Percentiles rank a stretch among this genome's conserved stretches.
Evolutionary conservation across 2,797 vertebrate species (phyloP).

Genomic region (Squalus acanthias): DNA sequence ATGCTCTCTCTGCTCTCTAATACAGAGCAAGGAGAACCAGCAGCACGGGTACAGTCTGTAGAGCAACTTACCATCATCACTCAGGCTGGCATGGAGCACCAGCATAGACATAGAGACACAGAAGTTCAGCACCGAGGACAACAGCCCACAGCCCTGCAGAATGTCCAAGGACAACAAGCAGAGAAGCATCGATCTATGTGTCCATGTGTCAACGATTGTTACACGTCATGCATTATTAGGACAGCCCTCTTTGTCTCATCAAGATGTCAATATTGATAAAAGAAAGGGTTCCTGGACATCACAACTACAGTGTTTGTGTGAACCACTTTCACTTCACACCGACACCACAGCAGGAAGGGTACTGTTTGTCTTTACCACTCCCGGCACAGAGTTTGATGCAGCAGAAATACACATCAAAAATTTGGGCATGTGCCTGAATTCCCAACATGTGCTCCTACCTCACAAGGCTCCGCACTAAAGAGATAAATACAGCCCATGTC

Average conservation of each 20-base stretch:
- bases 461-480: not conserved
- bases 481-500: not conserved
- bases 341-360: not conserved
- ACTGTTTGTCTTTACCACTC: not conserved
- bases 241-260: too few species aligned
- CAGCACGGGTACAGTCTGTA: not conserved
- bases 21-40: not conserved
- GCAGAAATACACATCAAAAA: not conserved
- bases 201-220: too few species aligned
- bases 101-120: not conserved
- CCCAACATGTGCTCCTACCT: not conserved
- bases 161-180: too few species aligned
- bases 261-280: too few species aligned
- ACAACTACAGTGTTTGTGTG: not conserved
- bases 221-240: too few species aligned
- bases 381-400: not conserved
- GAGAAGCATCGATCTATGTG: too few species aligned
- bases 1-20: not conserved
- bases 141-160: too few species aligned
- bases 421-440: not conserved
- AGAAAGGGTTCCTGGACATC: too few species aligned
- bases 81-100: not conserved
- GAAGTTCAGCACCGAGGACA: too few species aligned
- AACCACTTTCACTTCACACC: not conserved
- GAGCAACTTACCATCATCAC: not conserved